Evolutionary conservation across 92 coral and sea anemone genomes (phyloP), one percentile per base, ranked within the genome.

Genomic region (Parazoanthus darwini): DNA sequence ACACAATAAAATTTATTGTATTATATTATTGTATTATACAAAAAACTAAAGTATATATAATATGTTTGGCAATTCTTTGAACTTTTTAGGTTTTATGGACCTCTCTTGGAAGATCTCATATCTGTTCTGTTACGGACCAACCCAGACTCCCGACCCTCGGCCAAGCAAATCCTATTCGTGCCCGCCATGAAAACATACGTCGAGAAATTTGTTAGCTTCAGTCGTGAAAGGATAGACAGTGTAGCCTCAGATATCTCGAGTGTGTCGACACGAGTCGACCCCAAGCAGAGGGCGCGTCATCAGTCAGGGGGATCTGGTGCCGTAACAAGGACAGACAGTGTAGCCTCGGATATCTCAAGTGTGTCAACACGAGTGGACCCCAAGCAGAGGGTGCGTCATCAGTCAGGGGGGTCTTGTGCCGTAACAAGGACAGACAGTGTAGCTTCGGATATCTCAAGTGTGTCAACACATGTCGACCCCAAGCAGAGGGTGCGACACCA

Each of bases 61-160:
- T 39, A 0, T 39, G 42, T 39, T 39, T 39, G 1, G 48, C 46
- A 58, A 59, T 35, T 38, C 15, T 83, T 67, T 73, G 1, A 18
- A 42, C 44, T 86, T 29, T 88, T 4, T 67, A 97, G 99, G 75
- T 89, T 74, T 63, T 94, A 92, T 78, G 99, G 99, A 2, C 93
- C 97, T 25, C 92, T 97, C 7, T 78, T 97, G 43, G 94, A 94
- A 79, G 99, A 97, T 72, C 90, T 97, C 36, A 92, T 97, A 43
- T 89, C 92, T 10, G 96, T 97, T 25, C 94, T 97, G 13, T 91
- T 97, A 23, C 92, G 93, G 36, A 92, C 91, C 65, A 88, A 97
- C 76, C 99, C 99, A n/a, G 88, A 88, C 13, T 93, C 94, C 39
- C 91, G 99, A 86, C 99, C 99, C 13, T 93, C 99, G 2, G 99